phyloP scores from a whole-genome alignment of 2,797 vertebrate genomes.

The Channallabes apus region DNA sequence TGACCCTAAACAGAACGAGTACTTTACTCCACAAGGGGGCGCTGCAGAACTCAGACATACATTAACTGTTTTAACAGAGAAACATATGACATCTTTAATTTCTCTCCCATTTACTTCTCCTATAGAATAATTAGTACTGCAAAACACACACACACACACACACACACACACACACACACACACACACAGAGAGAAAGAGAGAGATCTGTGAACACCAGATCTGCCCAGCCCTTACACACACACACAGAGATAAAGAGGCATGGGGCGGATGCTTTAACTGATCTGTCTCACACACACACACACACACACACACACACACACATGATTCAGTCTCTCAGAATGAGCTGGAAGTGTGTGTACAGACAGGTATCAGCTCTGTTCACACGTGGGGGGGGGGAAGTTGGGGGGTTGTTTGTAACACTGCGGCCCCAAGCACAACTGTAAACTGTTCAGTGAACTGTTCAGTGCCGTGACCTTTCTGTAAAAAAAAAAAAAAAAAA shows the following conservation, averaged over 20 bases:
- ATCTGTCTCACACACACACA: neutral
- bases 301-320: neutral
- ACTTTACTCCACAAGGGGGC: too few species aligned
- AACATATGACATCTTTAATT: neutral
- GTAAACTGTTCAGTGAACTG: too few species aligned
- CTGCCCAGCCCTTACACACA: constrained; percentile 21
- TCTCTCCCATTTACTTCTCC: neutral
- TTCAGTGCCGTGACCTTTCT: too few species aligned
- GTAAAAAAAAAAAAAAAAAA: too few species aligned
- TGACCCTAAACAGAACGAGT: too few species aligned
- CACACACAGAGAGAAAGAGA: too few species aligned
- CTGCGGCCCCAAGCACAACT: too few species aligned
- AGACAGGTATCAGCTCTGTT: neutral
- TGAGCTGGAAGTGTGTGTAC: neutral
- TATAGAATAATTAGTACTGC: neutral
- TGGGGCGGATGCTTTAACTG: neutral
- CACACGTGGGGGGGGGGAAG: too few species aligned
- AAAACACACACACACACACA: neutral
- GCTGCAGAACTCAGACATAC: too few species aligned
- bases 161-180: too few species aligned
- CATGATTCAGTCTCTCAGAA: neutral
- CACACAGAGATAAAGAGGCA: constrained; percentile 30
- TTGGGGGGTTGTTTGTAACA: too few species aligned
- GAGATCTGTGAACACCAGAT: constrained; percentile 30
- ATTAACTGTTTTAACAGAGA: too few species aligned